phyloP scores from a whole-genome alignment of 1,140 invertebrate genomes.

The Trypoxylus dichotomus region DNA sequence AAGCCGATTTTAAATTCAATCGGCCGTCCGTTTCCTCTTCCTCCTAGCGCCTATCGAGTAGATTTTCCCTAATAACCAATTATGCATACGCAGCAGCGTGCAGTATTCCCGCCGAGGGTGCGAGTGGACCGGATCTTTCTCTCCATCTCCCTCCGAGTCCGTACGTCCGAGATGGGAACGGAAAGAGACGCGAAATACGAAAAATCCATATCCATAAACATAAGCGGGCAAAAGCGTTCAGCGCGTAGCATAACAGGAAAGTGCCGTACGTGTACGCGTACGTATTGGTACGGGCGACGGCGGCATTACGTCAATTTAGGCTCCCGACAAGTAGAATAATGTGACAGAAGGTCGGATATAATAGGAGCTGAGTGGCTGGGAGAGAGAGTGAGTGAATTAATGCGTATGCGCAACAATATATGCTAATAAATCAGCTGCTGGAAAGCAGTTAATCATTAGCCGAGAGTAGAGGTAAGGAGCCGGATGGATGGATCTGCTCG shows the following conservation, averaged over 20 bases:
- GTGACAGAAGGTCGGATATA: slow-evolving; percentile 32
- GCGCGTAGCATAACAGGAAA: neutral
- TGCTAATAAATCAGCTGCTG: neutral
- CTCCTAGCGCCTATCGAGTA: neutral
- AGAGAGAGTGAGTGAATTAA: neutral
- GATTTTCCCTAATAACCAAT: slow-evolving; percentile 25
- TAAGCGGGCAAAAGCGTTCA: slow-evolving; percentile 22
- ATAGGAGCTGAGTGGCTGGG: neutral
- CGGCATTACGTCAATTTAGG: slow-evolving; percentile 6
- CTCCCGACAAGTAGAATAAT: slow-evolving; percentile 28
- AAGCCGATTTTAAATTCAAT: slow-evolving; percentile 23
- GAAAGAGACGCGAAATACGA: neutral
- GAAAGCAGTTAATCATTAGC: slow-evolving; percentile 2
- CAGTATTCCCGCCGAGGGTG: neutral
- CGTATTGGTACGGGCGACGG: neutral
- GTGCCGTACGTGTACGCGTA: neutral
- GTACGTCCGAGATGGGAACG: neutral
- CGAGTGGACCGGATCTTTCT: neutral
- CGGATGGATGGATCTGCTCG: too few species aligned
- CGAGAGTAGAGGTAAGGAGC: neutral
- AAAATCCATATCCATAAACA: slow-evolving; percentile 30
- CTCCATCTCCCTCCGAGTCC: neutral
- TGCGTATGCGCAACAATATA: neutral
- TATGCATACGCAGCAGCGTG: slow-evolving; percentile 17
- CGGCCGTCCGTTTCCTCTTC: neutral